phyloP scores from a whole-genome alignment of 2,113 vertebrate species.

The Oxygymnocypris stewartii region DNA sequence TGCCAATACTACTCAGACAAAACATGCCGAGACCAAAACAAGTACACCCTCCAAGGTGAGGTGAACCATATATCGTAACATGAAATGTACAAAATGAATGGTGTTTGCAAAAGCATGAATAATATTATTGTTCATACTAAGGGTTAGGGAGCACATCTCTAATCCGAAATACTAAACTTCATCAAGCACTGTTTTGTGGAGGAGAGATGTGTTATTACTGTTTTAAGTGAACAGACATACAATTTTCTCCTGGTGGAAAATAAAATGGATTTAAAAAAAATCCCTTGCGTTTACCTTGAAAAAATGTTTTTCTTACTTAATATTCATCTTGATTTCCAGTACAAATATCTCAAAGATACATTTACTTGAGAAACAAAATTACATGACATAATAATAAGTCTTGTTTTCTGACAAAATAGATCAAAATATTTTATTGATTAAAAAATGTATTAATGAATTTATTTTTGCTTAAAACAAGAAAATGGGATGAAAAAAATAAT shows the following conservation, averaged over 20 bases:
- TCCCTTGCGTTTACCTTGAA: too few relatives aligned
- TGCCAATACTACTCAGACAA: neutral
- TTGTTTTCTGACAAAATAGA: neutral
- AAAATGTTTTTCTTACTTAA: too few relatives aligned
- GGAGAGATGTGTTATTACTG: neutral
- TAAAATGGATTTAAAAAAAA: too few relatives aligned
- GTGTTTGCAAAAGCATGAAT: neutral
- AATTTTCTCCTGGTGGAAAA: too few relatives aligned
- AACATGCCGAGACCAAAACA: neutral
- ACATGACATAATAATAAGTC: too few relatives aligned
- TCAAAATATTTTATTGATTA: neutral
- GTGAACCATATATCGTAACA: neutral
- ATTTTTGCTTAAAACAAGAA: too few relatives aligned
- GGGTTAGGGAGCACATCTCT: neutral
- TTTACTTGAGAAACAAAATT: too few relatives aligned
- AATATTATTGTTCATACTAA: neutral
- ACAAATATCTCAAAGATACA: too few relatives aligned
- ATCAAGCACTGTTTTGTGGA: neutral
- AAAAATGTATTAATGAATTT: too few relatives aligned
- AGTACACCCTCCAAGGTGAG: constrained; percentile 34
- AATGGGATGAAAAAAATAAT: too few relatives aligned
- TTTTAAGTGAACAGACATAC: too few relatives aligned
- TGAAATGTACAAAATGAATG: neutral
- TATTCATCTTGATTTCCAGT: too few relatives aligned
- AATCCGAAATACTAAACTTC: neutral